Base-by-base conservation (phyloP, 1,140 invertebrate species). In the Drosophila teissieri region DNA sequence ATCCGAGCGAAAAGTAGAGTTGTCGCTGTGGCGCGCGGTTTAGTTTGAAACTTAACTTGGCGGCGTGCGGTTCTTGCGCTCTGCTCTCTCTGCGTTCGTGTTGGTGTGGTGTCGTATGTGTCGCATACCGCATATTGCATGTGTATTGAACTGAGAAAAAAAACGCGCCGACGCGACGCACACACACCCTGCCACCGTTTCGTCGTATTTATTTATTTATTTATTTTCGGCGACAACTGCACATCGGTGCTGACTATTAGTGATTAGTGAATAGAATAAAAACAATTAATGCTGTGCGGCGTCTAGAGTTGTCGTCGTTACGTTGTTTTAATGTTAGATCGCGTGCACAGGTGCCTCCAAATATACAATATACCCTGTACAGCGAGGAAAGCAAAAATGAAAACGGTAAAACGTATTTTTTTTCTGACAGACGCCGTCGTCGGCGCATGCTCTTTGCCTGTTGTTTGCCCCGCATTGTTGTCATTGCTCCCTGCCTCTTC, bases 31-130 rank as follows among this genome's bases (percentile, higher is more conserved):
- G 31, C 57, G 64, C 65, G 17, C 61, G 61, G 34, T 63, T 85
- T 57, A 85, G 69, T 85, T 56, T 54, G 52, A 78, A 80, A 75
- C 62, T 75, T 37, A 65, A 86, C 82, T 86, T 78, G 74, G 63
- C 61, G 55, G 65, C 63, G 82, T 61, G 56, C 73, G 82, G 82
- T 81, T 67, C 46, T 68, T 40, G 60, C 45, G 40, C 39, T 63
- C 19, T 49, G 31, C 27, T 63, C 19, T 49, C 11, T 45, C 6
- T 11, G 36, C 15, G 49, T 11, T 36, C 49, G 48, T 15, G 42
- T 17, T 19, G 51, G 51, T 37, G 51, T 42, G 10, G 46, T 27
- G n/a, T 7, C 15, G 40, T 8, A 42, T 42, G 39, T 40, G 39
- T 14, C 15, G 39, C 15, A n/a, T n/a, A 42, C 31, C 15, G 48